A percentile compares a stretch with the other conserved stretches of the same genome.
phyloP scores from a whole-genome alignment of 2,797 vertebrate genomes.

The Danio choprae region DNA sequence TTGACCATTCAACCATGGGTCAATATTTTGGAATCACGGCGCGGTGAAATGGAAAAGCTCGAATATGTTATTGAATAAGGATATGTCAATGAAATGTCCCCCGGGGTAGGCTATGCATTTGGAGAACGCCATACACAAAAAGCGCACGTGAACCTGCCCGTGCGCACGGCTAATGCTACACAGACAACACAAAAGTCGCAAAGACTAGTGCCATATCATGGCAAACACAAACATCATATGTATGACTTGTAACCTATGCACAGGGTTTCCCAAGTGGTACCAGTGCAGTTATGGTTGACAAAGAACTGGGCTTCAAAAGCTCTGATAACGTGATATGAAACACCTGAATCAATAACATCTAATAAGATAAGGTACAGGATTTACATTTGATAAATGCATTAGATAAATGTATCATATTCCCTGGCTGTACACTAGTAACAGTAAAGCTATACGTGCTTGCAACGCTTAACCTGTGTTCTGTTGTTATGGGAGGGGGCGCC shows the following conservation, averaged over 20 bases:
- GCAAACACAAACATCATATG: constrained; percentile 45
- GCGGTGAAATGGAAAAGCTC: constrained; percentile 5
- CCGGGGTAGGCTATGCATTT: constrained; percentile 1
- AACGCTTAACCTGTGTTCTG: constrained; percentile 1
- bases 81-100: not conserved
- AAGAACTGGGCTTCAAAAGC: not conserved
- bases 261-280: not conserved
- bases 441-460: not conserved
- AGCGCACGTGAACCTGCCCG: not conserved
- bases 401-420: not conserved
- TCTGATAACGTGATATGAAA: not conserved
- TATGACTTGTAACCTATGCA: constrained; percentile 20
- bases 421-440: not conserved
- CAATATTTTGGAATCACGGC: not conserved
- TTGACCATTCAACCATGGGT: not conserved
- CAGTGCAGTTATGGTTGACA: not conserved
- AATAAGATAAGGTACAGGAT: not conserved
- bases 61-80: constrained; percentile 43
- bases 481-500: constrained; percentile 2
- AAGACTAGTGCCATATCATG: constrained; percentile 34
- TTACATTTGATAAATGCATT: not conserved
- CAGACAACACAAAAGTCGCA: constrained; percentile 22
- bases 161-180: not conserved
- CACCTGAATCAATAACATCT: not conserved
- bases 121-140: not conserved